Evolutionary conservation across 2,113 vertebrate genomes (phyloP), one percentile per base, ranked within the genome.

Genomic region (Cyanoliseus patagonus): DNA sequence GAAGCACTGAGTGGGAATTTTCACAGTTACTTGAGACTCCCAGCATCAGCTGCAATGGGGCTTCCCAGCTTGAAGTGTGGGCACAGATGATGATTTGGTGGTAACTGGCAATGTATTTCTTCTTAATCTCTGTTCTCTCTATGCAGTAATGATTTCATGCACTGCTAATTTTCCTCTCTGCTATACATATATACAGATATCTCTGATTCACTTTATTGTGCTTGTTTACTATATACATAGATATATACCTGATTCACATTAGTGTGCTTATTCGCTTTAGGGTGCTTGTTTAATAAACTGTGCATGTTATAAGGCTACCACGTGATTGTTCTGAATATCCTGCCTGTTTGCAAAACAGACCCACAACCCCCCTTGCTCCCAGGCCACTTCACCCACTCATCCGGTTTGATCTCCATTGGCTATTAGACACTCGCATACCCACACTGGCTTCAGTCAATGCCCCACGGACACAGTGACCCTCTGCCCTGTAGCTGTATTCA

Each of bases 401-500:
- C 5, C 42, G 14, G 28, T 24, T 8, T 39, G 49, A 61, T 15
- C 44, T n/a, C 22, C 0, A 1, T 51, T n/a, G n/a, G n/a, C 17
- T 57, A 77, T 33, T 33, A 51, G 61, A 49, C 35, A 67, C 44
- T 14, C 2, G 0, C 18, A 17, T 17, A 24, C 18, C 33, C 0
- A 4, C 23, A 3, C n/a, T 11, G 22, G 27, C 42, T 39, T 37
- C 59, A 41, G n/a, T 25, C 57, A 59, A 10, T 2, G 18, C 11
- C 9, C 24, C 49, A 42, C 2, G 0, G 42, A 55, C 55, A 47
- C 8, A 27, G 33, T 14, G 30, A 39, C 33, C 13, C 18, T n/a
- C 23, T 1, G 0, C 10, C 11, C 13, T 1, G 1, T 5, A 10
- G 33, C 52, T 61, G 46, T 17, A 13, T 30, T n/a, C 33, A 39